Conservation (phyloP, 30 jellyfish, hydroid and myxozoan genomes). For the Cassiopea andromeda region DNA sequence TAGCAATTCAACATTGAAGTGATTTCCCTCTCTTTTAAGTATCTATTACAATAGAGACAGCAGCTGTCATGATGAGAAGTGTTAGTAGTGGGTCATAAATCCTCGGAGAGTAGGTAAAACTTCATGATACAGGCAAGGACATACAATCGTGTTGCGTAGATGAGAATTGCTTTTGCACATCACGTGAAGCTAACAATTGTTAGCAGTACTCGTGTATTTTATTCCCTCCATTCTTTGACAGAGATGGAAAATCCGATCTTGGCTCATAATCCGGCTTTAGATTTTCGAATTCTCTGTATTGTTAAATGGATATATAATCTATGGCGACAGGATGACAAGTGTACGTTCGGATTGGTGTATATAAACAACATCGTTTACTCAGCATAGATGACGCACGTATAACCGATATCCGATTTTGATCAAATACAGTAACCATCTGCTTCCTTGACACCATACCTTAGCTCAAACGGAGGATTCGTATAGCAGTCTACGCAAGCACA, state of each 20-base stretch:
- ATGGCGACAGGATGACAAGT: slow-evolving; percentile 27
- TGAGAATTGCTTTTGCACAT: background rate
- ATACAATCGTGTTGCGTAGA: no score
- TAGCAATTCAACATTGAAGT: no score
- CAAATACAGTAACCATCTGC: background rate
- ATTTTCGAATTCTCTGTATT: slow-evolving; percentile 12
- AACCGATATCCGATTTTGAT: background rate
- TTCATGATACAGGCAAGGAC: no score
- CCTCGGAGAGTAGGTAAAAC: no score
- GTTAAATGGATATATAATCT: slow-evolving; percentile 11
- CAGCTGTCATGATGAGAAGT: no score
- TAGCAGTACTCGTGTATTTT: background rate
- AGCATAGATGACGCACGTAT: background rate
- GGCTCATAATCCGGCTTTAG: slow-evolving; percentile 17
- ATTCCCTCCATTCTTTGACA: background rate
- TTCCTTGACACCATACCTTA: no score
- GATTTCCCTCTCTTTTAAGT: no score
- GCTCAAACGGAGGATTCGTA: no score
- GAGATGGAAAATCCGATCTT: slow-evolving; percentile 27
- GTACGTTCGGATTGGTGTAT: slow-evolving; percentile 12
- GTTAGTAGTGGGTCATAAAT: no score
- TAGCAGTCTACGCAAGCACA: no score
- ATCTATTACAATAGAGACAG: no score
- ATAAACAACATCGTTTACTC: background rate
- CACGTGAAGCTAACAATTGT: background rate